phyloP scores from a whole-genome alignment of 2,888 invertebrate genomes.

The Euplagia quadripunctaria region DNA sequence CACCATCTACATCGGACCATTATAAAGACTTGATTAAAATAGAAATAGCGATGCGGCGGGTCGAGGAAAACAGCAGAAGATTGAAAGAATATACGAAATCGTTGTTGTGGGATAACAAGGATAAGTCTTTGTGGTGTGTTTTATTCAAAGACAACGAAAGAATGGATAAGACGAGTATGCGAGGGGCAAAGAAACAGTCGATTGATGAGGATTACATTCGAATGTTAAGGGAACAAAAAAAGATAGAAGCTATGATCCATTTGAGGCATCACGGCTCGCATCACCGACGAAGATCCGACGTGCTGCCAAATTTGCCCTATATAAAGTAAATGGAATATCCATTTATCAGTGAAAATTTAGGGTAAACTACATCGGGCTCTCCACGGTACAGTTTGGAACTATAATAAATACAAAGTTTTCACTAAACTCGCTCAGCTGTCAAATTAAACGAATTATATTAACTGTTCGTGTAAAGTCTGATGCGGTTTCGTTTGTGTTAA shows the following conservation, averaged over 20 bases:
- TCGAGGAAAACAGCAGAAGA: conserved; percentile 83
- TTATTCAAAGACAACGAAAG: conserved; percentile 83
- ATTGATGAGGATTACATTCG: conserved; percentile 79
- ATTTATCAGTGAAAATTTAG: conserved; percentile 27
- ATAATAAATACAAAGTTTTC: conserved; percentile 24
- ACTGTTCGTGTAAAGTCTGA: conserved; percentile 26
- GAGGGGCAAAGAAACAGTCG: conserved; percentile 61
- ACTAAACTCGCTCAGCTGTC: conserved; percentile 11
- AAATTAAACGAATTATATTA: conserved; percentile 17
- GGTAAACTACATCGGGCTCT: conserved; percentile 45
- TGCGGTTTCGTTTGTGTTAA: conserved; percentile 28
- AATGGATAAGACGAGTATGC: conserved; percentile 62
- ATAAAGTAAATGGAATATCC: conserved; percentile 69
- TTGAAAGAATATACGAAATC: conserved; percentile 85
- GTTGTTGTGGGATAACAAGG: conserved; percentile 84
- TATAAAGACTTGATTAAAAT: conserved; percentile 86
- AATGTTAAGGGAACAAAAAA: conserved; percentile 77
- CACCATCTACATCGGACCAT: conserved; percentile 76
- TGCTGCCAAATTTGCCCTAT: conserved; percentile 74
- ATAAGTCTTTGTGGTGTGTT: conserved; percentile 85
- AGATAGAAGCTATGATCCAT: conserved; percentile 79
- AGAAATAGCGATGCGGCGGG: conserved; percentile 85
- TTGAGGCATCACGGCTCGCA: conserved; percentile 81
- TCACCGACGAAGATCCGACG: conserved; percentile 76
- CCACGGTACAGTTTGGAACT: conserved; percentile 16